These are phyloP conservation scores for Mastigias papua DNA, from an alignment of 30 jellyfish, hydroid and myxozoan species.

Conservation along the genomic window DNA sequence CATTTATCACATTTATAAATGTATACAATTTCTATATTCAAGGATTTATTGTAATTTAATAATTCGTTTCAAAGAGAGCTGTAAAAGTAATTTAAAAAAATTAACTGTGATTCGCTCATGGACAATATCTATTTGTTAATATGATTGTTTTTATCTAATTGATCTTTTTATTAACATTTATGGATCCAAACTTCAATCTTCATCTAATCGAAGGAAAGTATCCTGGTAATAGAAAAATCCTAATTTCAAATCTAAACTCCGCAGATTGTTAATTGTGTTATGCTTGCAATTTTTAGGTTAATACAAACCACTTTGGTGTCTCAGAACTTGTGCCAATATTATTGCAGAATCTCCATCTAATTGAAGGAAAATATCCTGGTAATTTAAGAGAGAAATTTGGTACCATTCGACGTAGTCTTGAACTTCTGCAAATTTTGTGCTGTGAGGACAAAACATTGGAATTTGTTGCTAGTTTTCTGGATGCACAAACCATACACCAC, in stretches of 20 bases:
- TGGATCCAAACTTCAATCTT: no score
- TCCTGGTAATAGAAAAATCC: background rate
- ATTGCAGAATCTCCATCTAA: background rate
- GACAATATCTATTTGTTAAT: no score
- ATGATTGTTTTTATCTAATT: no score
- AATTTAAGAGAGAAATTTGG: slow-evolving; percentile 22
- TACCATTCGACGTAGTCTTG: slow-evolving; percentile 12
- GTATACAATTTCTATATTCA: background rate
- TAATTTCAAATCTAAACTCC: no score
- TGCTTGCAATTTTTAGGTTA: background rate
- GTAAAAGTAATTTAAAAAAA: no score
- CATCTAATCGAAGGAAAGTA: background rate
- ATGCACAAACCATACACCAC: slow-evolving; percentile 1
- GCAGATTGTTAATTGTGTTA: no score
- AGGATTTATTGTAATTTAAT: background rate
- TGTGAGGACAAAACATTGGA: background rate
- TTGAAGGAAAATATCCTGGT: slow-evolving; percentile 7
- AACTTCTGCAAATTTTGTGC: background rate
- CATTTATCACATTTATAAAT: background rate
- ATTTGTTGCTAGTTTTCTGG: background rate
- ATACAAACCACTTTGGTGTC: background rate
- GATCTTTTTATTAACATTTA: no score
- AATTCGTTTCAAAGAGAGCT: no score
- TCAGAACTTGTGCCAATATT: slow-evolving; percentile 13
- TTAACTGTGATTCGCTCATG: no score